Percentiles rank a stretch among this genome's conserved stretches.
Conservation (phyloP, 2,888 invertebrate genomes). For the Scaeva pyrastri region DNA sequence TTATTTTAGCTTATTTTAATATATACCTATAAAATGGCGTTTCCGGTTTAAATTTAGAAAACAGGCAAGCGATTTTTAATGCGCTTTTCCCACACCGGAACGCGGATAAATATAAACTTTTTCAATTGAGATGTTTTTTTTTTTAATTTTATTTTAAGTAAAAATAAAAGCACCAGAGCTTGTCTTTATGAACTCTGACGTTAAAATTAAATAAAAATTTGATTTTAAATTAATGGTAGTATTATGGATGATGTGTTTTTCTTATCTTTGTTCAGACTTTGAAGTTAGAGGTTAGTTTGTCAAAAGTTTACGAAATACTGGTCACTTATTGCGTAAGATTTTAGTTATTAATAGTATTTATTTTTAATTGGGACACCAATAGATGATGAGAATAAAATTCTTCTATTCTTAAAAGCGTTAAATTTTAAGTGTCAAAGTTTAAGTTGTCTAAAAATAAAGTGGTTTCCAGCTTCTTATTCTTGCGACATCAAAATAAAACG, state of each 20-base stretch:
- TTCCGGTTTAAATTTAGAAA: conserved; percentile 67
- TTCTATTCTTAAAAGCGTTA: too few relatives aligned
- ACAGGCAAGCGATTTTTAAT: conserved; percentile 1
- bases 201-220: background rate
- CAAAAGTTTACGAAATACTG: conserved; percentile 3
- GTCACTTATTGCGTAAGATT: conserved; percentile 13
- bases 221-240: background rate
- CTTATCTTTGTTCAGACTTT: background rate
- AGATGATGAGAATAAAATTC: too few relatives aligned
- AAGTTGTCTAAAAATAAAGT: too few relatives aligned
- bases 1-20: conserved; percentile 34
- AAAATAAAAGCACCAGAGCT: conserved; percentile 7
- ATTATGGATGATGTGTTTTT: background rate
- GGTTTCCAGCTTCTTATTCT: too few relatives aligned
- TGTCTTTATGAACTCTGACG: conserved; percentile 18
- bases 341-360: background rate
- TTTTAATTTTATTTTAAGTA: background rate
- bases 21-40: conserved; percentile 26
- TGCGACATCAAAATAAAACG: too few relatives aligned
- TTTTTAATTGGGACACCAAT: background rate
- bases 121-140: conserved; percentile 23
- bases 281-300: background rate
- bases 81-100: conserved; percentile 26
- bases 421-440: too few relatives aligned
- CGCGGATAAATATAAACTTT: background rate